A percentile compares a stretch with the other conserved stretches of the same genome.
Conservation (phyloP, 2,797 vertebrate species). For the Peromyscus nudipes region DNA sequence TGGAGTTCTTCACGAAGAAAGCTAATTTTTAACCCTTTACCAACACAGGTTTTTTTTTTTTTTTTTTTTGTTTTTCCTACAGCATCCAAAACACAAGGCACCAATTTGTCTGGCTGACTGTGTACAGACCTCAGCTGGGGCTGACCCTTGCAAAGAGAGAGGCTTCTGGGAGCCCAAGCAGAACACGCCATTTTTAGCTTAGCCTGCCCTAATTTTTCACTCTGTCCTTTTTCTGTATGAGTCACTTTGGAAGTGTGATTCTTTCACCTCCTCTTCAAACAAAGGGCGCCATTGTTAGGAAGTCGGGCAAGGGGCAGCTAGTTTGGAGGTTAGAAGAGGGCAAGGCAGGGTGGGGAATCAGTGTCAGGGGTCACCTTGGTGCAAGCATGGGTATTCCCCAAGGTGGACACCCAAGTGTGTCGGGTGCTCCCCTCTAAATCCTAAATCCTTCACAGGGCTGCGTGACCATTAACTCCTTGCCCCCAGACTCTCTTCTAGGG, state of each 20-base stretch:
- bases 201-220: constrained; percentile 55
- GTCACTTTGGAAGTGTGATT: constrained; percentile 67
- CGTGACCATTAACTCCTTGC: not conserved
- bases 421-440: not conserved
- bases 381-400: not conserved
- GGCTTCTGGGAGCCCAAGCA: not conserved
- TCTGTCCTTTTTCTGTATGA: constrained; percentile 43
- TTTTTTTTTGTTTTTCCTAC: not conserved
- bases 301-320: not conserved
- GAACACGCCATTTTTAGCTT: not conserved
- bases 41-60: not conserved
- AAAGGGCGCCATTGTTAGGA: constrained; percentile 74
- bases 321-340: not conserved
- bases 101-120: constrained; percentile 6
- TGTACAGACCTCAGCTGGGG: not conserved
- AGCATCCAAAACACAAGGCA: constrained; percentile 5
- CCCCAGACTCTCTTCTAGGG: not conserved
- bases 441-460: not conserved
- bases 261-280: constrained; percentile 63
- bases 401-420: not conserved
- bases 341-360: not conserved
- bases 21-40: constrained; percentile 85
- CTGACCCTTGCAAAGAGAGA: not conserved
- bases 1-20: constrained; percentile 81
- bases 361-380: not conserved